These are phyloP conservation scores for Galagoides demidoff DNA, from an alignment of 2,797 vertebrate genomes.

Conservation along the genomic window DNA sequence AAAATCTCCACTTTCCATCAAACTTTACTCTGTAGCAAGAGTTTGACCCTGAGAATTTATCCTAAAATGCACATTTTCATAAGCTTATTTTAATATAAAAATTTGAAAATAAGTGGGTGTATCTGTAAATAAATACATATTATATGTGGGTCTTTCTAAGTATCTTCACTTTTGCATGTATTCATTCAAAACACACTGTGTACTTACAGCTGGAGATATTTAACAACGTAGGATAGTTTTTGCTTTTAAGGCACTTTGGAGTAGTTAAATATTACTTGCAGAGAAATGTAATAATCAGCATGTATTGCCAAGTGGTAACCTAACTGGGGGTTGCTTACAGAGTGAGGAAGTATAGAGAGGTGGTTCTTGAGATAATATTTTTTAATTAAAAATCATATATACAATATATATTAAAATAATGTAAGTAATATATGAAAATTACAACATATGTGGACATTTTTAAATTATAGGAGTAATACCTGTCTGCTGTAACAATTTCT, in stretches of 20 bases:
- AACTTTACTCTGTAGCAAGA: neutral
- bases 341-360: neutral
- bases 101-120: constrained; percentile 10
- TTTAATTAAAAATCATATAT: neutral
- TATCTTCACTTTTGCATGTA: neutral
- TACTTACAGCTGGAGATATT: neutral
- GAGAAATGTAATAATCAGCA: neutral
- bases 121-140: neutral
- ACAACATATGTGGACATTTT: constrained; percentile 10
- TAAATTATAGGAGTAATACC: neutral
- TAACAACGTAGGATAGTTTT: neutral
- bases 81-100: constrained; percentile 10
- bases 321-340: neutral
- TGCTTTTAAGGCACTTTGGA: neutral
- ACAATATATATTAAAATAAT: too few relatives aligned
- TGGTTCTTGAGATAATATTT: constrained; percentile 13
- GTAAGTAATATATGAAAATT: neutral
- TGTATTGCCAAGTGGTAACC: neutral
- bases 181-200: neutral
- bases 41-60: neutral
- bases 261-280: neutral
- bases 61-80: neutral
- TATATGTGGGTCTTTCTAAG: neutral
- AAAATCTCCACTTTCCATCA: constrained; percentile 31
- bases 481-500: neutral